These are phyloP conservation scores for Cantharis nigra DNA, from an alignment of 2,888 invertebrate species.

Conservation along the genomic window DNA sequence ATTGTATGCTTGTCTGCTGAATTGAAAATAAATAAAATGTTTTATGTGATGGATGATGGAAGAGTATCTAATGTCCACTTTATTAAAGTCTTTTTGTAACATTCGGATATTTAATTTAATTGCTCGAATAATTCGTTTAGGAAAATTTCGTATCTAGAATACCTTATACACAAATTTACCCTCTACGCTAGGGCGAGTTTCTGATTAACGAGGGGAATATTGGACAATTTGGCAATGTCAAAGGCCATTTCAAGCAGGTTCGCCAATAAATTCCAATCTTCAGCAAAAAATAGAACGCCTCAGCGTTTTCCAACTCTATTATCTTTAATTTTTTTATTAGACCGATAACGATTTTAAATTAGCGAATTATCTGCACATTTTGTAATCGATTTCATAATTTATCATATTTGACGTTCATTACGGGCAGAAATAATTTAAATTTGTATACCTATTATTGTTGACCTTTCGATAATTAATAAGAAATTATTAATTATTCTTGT, in stretches of 20 bases:
- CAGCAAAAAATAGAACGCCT: constrained; percentile 30
- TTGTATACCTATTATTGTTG: too few species aligned
- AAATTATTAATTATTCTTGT: too few species aligned
- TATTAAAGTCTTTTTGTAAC: neutral
- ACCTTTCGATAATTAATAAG: too few species aligned
- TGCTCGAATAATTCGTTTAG: neutral
- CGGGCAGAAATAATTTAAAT: neutral
- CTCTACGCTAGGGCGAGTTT: constrained; percentile 22
- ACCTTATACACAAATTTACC: constrained; percentile 14
- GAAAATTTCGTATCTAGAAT: constrained; percentile 1
- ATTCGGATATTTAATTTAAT: neutral
- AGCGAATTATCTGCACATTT: neutral
- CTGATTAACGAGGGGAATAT: constrained; percentile 31
- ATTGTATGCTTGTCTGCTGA: neutral
- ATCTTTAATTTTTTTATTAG: constrained; percentile 19
- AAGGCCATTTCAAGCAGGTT: constrained; percentile 26
- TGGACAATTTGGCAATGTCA: constrained; percentile 29
- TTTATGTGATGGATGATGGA: neutral
- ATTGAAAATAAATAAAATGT: constrained; percentile 11
- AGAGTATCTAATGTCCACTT: neutral
- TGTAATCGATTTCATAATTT: neutral
- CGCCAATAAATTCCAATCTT: constrained; percentile 28
- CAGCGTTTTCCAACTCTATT: constrained; percentile 23
- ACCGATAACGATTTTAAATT: constrained; percentile 14
- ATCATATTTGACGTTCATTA: neutral